A percentile compares a stretch with the other conserved stretches of the same genome.
phyloP scores from a whole-genome alignment of 2,113 vertebrate species.

The Calidris pugnax region DNA sequence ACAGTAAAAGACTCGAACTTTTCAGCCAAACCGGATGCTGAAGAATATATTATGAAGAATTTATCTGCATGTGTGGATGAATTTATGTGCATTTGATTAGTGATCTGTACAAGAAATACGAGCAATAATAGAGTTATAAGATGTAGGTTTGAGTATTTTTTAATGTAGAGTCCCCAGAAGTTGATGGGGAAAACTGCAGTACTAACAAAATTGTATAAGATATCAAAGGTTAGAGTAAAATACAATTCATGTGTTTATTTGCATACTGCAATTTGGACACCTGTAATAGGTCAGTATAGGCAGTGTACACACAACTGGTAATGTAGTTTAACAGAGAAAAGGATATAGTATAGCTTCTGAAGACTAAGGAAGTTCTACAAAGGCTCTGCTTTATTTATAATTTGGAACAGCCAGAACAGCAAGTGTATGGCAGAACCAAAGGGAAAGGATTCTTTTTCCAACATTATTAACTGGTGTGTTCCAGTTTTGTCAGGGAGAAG shows the following conservation, averaged over 20 bases:
- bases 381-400: neutral
- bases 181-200: neutral
- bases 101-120: neutral
- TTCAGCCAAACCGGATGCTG: neutral
- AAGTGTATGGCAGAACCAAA: neutral
- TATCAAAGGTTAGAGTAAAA: neutral
- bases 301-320: neutral
- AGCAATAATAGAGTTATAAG: neutral
- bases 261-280: neutral
- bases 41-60: neutral
- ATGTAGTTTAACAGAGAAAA: neutral
- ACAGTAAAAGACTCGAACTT: neutral
- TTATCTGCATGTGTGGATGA: neutral
- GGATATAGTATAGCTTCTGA: neutral
- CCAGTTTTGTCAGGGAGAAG: neutral
- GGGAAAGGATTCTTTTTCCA: neutral
- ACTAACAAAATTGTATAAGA: neutral
- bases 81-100: neutral
- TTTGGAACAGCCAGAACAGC: neutral
- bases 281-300: neutral
- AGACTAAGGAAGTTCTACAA: neutral
- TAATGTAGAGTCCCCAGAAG: neutral
- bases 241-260: neutral
- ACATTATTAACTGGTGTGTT: neutral
- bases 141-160: neutral